Evolutionary conservation across 2,888 invertebrate species (phyloP).

Genomic region (Macroteleia sp.): DNA sequence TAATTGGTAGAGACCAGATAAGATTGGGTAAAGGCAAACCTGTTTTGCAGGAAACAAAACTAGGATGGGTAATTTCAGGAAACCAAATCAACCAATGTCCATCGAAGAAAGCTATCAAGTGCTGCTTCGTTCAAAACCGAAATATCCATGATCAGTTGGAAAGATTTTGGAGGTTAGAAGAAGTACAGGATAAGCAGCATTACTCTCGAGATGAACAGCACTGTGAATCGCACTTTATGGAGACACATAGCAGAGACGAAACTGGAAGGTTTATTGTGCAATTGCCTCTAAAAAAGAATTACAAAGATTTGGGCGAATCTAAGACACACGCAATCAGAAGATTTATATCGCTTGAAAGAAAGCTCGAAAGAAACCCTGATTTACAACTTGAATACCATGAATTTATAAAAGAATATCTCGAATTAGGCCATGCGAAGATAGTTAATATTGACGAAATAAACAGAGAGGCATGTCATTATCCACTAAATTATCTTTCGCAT

Average conservation of each 20-base stretch:
- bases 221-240: constrained; percentile 33
- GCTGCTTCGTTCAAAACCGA: background rate
- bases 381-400: background rate
- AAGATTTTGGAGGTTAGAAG: constrained; percentile 39
- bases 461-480: no score
- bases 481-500: no score
- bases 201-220: constrained; percentile 19
- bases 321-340: no score
- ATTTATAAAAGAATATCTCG: no score
- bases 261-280: constrained; percentile 22
- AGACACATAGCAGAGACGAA: background rate
- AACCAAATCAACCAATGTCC: background rate
- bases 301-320: no score
- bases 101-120: background rate
- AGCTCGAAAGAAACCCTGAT: background rate
- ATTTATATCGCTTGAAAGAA: no score
- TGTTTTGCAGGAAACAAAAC: constrained; percentile 23
- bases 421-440: no score
- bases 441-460: no score
- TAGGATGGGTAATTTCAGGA: constrained; percentile 68
- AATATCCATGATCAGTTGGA: background rate
- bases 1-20: constrained; percentile 40
- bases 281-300: constrained; percentile 22
- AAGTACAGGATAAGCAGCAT: background rate
- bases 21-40: constrained; percentile 9